Evolutionary conservation across 2,888 invertebrate genomes (phyloP).

Genomic region (Stratiomys singularior): DNA sequence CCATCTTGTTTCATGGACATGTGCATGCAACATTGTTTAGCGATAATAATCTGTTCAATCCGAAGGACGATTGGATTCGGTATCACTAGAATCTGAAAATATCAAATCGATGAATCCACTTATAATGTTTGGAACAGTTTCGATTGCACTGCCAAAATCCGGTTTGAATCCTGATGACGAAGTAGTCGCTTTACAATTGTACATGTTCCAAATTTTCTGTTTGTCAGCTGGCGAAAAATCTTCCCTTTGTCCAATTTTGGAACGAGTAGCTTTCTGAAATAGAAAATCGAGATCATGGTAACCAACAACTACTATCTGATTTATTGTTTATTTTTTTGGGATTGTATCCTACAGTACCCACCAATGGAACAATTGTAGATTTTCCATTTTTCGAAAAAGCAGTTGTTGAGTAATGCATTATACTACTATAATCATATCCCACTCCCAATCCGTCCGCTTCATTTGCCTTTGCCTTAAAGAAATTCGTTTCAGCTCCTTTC

Average conservation of each 20-base stretch:
- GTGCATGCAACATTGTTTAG: no score
- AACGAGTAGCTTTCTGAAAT: conserved; percentile 47
- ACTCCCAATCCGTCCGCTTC: conserved; percentile 71
- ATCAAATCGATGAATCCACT: conserved; percentile 29
- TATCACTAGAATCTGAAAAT: conserved; percentile 2
- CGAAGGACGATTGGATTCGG: no score
- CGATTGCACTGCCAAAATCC: conserved; percentile 29
- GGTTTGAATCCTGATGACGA: conserved; percentile 50
- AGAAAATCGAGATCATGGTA: no score
- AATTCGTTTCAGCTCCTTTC: conserved; percentile 73
- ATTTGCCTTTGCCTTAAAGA: conserved; percentile 70
- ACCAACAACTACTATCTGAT: no score
- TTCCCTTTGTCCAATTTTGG: conserved; percentile 74
- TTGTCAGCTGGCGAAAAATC: conserved; percentile 76
- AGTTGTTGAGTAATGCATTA: conserved; percentile 79
- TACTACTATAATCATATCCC: conserved; percentile 76
- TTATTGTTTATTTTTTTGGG: no score
- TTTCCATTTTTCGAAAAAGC: conserved; percentile 75
- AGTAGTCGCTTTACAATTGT: conserved; percentile 67
- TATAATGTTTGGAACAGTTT: conserved; percentile 32
- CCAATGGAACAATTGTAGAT: conserved; percentile 71
- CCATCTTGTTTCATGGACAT: no score
- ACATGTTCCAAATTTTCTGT: conserved; percentile 76
- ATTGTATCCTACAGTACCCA: no score
- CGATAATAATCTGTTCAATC: no score